Evolutionary conservation across 2,113 vertebrate species (phyloP).

Genomic region (Chamaetylas fuelleborni): DNA sequence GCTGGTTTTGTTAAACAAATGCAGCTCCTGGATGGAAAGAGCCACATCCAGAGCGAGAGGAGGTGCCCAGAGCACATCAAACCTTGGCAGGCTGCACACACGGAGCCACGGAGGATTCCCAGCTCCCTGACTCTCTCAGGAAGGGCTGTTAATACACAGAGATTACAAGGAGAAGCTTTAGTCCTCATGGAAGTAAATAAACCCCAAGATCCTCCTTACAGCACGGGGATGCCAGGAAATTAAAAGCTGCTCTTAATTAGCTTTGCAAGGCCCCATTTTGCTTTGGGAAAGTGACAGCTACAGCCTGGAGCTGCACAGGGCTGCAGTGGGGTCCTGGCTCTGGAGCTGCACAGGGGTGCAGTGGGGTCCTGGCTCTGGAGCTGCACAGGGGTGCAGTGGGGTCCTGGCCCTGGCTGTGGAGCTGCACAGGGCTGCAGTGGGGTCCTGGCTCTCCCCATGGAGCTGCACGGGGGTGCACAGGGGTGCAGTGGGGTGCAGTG

Average conservation of each 20-base stretch:
- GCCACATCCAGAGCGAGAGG: background rate
- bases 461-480: too few relatives aligned
- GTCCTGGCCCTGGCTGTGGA: background rate
- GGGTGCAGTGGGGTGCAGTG: too few relatives aligned
- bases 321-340: background rate
- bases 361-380: too few relatives aligned
- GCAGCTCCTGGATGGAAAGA: background rate
- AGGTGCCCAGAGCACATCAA: background rate
- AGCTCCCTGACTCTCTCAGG: background rate
- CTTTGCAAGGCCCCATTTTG: background rate
- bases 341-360: too few relatives aligned
- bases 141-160: background rate
- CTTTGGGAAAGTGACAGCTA: conserved; percentile 17
- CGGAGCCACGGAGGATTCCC: accelerated
- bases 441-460: background rate
- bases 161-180: background rate
- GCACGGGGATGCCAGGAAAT: conserved; percentile 24
- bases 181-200: background rate
- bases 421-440: background rate
- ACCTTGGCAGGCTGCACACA: background rate
- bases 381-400: too few relatives aligned
- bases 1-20: conserved; percentile 35
- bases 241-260: conserved; percentile 54
- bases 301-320: accelerated
- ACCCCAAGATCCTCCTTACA: background rate